Conservation (phyloP, 2,888 invertebrate genomes). For the Heteropelma amictum region DNA sequence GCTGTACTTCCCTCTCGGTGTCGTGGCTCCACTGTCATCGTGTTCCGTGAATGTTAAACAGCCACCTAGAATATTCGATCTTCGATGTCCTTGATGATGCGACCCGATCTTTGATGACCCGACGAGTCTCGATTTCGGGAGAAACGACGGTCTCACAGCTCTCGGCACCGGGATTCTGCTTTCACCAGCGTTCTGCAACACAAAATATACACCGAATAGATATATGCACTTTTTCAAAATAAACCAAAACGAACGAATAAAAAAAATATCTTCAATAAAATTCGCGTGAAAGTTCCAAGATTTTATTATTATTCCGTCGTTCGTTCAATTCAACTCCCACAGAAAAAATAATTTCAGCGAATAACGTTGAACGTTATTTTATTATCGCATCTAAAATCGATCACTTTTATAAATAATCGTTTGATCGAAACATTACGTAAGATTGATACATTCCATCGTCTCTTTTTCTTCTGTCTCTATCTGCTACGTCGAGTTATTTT, state of each 20-base stretch:
- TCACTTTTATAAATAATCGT: background rate
- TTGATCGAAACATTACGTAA: background rate
- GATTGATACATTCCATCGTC: background rate
- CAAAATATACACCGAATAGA: background rate
- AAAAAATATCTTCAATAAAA: background rate
- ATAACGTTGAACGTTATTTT: background rate
- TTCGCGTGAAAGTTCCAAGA: no score
- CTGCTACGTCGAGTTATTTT: background rate
- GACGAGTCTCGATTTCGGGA: constrained; percentile 68
- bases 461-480: background rate
- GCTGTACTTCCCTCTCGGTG: constrained; percentile 49
- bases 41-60: constrained; percentile 50
- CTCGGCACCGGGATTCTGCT: constrained; percentile 73
- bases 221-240: background rate
- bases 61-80: constrained; percentile 52
- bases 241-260: background rate
- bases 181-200: constrained; percentile 70
- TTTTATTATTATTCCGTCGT: background rate
- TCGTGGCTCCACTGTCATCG: constrained; percentile 41
- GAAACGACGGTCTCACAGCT: constrained; percentile 69
- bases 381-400: background rate
- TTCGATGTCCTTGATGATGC: constrained; percentile 45
- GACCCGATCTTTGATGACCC: constrained; percentile 56
- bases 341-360: no score
- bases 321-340: background rate